These are phyloP conservation scores for Subanguina moxae DNA, from an alignment of 1,140 invertebrate species.

Conservation along the genomic window DNA sequence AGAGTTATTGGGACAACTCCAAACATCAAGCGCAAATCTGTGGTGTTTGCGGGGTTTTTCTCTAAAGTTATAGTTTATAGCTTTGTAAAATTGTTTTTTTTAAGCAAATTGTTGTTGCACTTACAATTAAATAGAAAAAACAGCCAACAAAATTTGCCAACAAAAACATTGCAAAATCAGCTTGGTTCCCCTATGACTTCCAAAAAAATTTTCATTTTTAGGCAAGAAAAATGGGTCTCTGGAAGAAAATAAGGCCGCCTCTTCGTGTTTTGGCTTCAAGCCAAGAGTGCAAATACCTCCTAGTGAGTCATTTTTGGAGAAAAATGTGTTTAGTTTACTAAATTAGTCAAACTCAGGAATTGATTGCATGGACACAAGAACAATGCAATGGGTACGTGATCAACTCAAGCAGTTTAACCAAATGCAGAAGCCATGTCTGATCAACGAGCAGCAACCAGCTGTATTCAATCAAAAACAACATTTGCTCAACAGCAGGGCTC, in stretches of 20 bases:
- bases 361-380: slow-evolving; percentile 9
- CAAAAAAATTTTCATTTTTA: neutral
- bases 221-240: slow-evolving; percentile 2
- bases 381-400: slow-evolving; percentile 10
- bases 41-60: neutral
- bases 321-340: neutral
- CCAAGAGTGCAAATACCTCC: neutral
- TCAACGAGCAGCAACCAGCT: neutral
- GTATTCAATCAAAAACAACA: neutral
- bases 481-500: slow-evolving; percentile 1
- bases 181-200: too few relatives aligned
- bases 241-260: neutral
- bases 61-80: neutral
- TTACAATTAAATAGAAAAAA: neutral
- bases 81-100: slow-evolving; percentile 15
- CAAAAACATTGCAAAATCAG: too few relatives aligned
- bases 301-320: neutral
- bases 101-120: neutral
- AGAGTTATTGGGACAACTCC: too few relatives aligned
- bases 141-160: too few relatives aligned
- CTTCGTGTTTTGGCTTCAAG: neutral
- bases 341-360: neutral
- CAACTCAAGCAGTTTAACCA: neutral
- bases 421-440: slow-evolving; percentile 8
- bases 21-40: too few relatives aligned